Evolutionary conservation across 1,140 invertebrate species (phyloP).

Genomic region (Atta cephalotes): DNA sequence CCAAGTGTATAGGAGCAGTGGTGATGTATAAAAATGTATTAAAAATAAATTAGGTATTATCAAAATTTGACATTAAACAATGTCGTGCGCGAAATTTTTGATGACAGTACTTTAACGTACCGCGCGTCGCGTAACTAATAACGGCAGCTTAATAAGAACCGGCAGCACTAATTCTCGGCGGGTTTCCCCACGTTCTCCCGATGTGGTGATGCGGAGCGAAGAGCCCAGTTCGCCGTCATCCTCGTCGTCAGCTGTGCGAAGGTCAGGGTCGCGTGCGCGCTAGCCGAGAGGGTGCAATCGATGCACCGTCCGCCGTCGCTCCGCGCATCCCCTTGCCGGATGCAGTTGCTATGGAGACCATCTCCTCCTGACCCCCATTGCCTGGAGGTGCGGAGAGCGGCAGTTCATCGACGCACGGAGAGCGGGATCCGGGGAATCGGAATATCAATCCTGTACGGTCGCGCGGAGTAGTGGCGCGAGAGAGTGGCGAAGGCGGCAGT

Average conservation of each 20-base stretch:
- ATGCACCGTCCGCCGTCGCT: conserved; percentile 73
- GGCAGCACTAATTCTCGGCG: conserved; percentile 68
- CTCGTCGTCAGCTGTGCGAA: conserved; percentile 74
- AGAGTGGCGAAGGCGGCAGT: background rate
- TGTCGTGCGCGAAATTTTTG: background rate
- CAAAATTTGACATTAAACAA: too few relatives aligned
- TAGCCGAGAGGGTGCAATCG: conserved; percentile 77
- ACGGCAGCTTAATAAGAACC: conserved; percentile 70
- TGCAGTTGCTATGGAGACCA: conserved; percentile 82
- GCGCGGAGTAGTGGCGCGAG: conserved; percentile 10
- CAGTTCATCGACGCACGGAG: conserved; percentile 18
- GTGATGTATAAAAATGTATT: too few relatives aligned
- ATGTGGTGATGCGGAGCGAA: background rate
- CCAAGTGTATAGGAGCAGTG: too few relatives aligned
- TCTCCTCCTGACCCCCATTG: conserved; percentile 80
- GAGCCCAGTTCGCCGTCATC: conserved; percentile 64
- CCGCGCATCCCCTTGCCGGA: conserved; percentile 72
- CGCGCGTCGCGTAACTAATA: background rate
- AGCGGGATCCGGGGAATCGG: conserved; percentile 30
- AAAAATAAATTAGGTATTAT: too few relatives aligned
- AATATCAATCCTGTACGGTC: conserved; percentile 31
- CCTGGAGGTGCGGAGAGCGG: conserved; percentile 52
- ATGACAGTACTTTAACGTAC: conserved; percentile 2
- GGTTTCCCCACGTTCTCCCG: conserved; percentile 47
- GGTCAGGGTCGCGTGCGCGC: conserved; percentile 73